Evolutionary conservation across 2,888 invertebrate species (phyloP).

Genomic region (Caenorhabditis auriculariae): DNA sequence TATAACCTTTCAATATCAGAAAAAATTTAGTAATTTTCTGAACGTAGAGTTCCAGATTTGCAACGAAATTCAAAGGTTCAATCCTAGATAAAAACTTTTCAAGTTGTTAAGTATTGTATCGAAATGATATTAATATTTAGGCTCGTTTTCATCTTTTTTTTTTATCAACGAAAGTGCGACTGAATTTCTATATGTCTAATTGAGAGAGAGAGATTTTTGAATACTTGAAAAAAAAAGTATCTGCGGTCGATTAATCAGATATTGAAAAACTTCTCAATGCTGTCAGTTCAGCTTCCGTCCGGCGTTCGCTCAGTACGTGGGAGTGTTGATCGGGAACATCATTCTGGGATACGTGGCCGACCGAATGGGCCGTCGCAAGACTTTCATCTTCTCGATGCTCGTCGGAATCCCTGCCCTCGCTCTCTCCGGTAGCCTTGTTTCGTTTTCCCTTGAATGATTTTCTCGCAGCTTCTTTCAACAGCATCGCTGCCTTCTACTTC

Average conservation of each 20-base stretch:
- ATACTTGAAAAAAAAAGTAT: too few relatives aligned
- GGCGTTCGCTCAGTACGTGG: slow-evolving; percentile 42
- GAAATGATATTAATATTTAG: not conserved
- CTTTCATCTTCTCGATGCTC: slow-evolving; percentile 37
- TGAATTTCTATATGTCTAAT: not conserved
- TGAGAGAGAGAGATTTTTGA: too few relatives aligned
- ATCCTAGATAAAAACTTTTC: too few relatives aligned
- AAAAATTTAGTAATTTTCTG: too few relatives aligned
- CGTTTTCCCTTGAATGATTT: not conserved
- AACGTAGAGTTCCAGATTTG: too few relatives aligned
- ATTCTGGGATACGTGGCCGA: slow-evolving; percentile 39
- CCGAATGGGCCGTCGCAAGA: slow-evolving; percentile 34
- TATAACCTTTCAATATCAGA: too few relatives aligned
- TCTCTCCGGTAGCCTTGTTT: slow-evolving; percentile 11
- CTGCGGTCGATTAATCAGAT: too few relatives aligned
- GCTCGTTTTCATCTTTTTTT: not conserved
- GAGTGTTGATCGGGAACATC: slow-evolving; percentile 43
- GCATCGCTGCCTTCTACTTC: slow-evolving; percentile 34
- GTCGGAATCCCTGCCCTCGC: slow-evolving; percentile 36
- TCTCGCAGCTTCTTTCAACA: slow-evolving; percentile 26
- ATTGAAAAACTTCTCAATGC: too few relatives aligned
- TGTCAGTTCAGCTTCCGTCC: slow-evolving; percentile 35
- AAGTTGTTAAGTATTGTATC: too few relatives aligned
- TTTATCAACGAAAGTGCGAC: not conserved
- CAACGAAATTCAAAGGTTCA: too few relatives aligned